Conservation (phyloP, 2,797 vertebrate species). For the Parotocinclus haroldoi region DNA sequence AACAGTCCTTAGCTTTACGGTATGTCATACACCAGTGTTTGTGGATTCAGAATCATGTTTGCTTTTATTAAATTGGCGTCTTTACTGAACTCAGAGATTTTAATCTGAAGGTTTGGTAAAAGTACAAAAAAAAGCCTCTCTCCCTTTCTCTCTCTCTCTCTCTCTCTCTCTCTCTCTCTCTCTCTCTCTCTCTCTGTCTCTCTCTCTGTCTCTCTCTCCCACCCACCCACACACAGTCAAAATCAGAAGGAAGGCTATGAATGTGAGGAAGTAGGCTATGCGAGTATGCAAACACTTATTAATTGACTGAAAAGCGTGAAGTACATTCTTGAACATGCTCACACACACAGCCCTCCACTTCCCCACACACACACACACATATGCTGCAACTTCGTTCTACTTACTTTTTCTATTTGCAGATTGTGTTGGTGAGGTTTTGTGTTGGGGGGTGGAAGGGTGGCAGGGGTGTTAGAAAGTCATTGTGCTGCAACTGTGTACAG, state of each 20-base stretch:
- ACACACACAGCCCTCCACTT: neutral
- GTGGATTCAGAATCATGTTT: no score
- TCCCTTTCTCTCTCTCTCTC: no score
- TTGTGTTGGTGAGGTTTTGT: conserved; percentile 44
- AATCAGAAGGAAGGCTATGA: conserved; percentile 12
- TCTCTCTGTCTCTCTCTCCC: neutral
- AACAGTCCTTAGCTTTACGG: no score
- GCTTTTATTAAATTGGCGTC: no score
- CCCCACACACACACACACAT: conserved; percentile 53
- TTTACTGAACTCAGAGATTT: no score
- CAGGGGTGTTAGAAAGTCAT: conserved; percentile 41
- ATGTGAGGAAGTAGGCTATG: conserved; percentile 22
- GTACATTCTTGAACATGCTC: neutral
- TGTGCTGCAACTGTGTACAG: conserved; percentile 52
- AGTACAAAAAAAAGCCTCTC: no score
- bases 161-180: no score
- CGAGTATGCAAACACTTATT: conserved; percentile 4
- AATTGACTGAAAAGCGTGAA: conserved; percentile 16
- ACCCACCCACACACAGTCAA: neutral
- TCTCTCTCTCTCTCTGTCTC: neutral
- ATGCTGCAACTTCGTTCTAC: conserved; percentile 26
- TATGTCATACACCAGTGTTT: no score
- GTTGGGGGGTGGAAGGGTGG: no score
- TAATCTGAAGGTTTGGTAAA: neutral
- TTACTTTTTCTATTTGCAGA: conserved; percentile 62